Conservation (phyloP, 2,888 invertebrate genomes). For the Harmothoe impar region DNA sequence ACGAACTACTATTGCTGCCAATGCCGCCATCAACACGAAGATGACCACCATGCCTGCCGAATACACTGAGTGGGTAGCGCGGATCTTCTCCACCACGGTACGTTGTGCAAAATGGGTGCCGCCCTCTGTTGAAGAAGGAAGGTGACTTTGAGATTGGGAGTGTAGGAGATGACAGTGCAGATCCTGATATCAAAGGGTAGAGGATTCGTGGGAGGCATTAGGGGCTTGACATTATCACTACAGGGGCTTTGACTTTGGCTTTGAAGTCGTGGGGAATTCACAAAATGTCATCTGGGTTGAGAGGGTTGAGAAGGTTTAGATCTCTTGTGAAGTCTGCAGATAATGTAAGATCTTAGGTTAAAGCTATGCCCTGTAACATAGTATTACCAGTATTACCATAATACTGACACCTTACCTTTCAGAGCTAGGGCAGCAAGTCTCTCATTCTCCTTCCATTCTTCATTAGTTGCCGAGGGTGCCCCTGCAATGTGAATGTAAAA, state of each 20-base stretch:
- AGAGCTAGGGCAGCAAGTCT: conserved; percentile 11
- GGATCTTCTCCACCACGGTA: neutral
- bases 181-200: too few relatives aligned
- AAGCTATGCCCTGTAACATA: neutral
- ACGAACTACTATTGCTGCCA: neutral
- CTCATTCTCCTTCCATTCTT: neutral
- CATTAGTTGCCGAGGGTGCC: neutral
- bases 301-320: too few relatives aligned
- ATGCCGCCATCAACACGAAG: conserved; percentile 34
- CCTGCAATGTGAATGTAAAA: neutral
- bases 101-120: conserved; percentile 29
- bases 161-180: too few relatives aligned
- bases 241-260: too few relatives aligned
- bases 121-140: conserved; percentile 1
- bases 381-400: too few relatives aligned
- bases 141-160: neutral
- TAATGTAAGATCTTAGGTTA: too few relatives aligned
- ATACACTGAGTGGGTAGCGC: conserved; percentile 22
- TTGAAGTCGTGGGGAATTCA: too few relatives aligned
- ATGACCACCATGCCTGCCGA: conserved; percentile 56
- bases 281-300: too few relatives aligned
- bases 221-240: too few relatives aligned
- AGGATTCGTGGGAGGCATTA: too few relatives aligned
- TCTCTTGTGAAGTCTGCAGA: too few relatives aligned
- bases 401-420: conserved; percentile 15